Base-by-base conservation (phyloP, 2,797 vertebrate genomes). In the Muscicapa comitata region DNA sequence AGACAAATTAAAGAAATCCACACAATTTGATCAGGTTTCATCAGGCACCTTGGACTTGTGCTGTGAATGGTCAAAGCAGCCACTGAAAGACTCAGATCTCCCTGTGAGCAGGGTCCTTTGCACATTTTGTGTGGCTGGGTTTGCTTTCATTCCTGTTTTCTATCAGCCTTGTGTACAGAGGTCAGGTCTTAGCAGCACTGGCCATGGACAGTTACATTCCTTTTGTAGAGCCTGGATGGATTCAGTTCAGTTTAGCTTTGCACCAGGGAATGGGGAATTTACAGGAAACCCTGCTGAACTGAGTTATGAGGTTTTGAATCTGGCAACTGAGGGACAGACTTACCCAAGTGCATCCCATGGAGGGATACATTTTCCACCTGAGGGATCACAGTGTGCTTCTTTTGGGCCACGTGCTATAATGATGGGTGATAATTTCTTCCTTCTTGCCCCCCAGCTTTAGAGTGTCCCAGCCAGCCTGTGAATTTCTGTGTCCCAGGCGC, bases 291-390 rank as follows among this genome's bases (percentile, higher is more conserved):
- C 8, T 20, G 5, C 7, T 43, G 35, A 38, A 21, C 5, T 19
- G 35, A 35, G 2, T 15, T 51, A 17, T 13, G 50, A 72, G 13
- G 9, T 29, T 76, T 57, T 88, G 82, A 42, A 12, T 43, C 25
- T 48, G 61, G 23, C 53, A 31, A 10, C 1, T 17, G n/a, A 75
- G 42, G 42, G 19, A 37, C 25, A 63, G 40, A 31, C 5, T 16
- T 25, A 55, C 26, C 9, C 6, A 17, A 4, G 31, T 3, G 17
- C n/a, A 61, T 47, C 43, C 70, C 16, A 10, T 0, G 4, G 25
- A 62, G 17, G 0, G 0, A 84, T n/a, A 11, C 1, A 4, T 35
- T 86, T 90, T 42, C 48, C 77, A 66, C 37, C 40, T 3, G 7
- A 75, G 23, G 20, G 10, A 51, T 23, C 26, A 12, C 0, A 0